Evolutionary conservation across 2,888 invertebrate species (phyloP).

Genomic region (Melolontha melolontha): DNA sequence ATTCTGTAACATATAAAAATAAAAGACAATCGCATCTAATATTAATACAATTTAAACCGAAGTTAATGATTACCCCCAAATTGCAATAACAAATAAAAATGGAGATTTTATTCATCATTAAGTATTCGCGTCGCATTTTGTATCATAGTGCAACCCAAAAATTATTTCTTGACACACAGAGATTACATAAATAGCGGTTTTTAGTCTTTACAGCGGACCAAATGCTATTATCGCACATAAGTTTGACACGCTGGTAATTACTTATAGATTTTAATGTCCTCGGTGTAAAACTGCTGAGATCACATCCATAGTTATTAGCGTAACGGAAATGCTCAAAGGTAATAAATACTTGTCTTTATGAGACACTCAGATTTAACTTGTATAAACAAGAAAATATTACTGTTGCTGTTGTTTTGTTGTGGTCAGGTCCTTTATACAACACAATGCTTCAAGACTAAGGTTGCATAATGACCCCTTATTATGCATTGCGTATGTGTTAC

Average conservation of each 20-base stretch:
- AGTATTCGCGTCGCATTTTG: conserved; percentile 3
- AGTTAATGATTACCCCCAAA: conserved; percentile 11
- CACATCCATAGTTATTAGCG: conserved; percentile 37
- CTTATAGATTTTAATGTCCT: conserved; percentile 34
- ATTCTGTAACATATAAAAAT: no score
- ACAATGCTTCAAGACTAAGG: conserved; percentile 16
- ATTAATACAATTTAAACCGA: no score
- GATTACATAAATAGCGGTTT: conserved; percentile 24
- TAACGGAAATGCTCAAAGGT: conserved; percentile 30
- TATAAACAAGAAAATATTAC: conserved; percentile 38
- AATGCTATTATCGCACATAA: conserved; percentile 24
- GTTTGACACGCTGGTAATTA: conserved; percentile 33
- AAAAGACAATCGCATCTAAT: neutral
- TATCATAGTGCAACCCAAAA: conserved; percentile 27
- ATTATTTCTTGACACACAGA: conserved; percentile 26
- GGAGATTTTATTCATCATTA: conserved; percentile 15
- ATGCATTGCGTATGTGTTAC: conserved; percentile 30
- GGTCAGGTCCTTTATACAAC: conserved; percentile 22
- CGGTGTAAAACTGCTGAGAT: conserved; percentile 24
- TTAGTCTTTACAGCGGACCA: conserved; percentile 26
- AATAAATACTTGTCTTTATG: conserved; percentile 34
- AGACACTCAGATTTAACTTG: conserved; percentile 33
- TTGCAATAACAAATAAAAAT: conserved; percentile 24
- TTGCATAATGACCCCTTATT: conserved; percentile 35
- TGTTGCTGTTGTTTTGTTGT: conserved; percentile 28